These are phyloP conservation scores for Deroptyus accipitrinus DNA, from an alignment of 2,113 vertebrate genomes.

Conservation along the genomic window DNA sequence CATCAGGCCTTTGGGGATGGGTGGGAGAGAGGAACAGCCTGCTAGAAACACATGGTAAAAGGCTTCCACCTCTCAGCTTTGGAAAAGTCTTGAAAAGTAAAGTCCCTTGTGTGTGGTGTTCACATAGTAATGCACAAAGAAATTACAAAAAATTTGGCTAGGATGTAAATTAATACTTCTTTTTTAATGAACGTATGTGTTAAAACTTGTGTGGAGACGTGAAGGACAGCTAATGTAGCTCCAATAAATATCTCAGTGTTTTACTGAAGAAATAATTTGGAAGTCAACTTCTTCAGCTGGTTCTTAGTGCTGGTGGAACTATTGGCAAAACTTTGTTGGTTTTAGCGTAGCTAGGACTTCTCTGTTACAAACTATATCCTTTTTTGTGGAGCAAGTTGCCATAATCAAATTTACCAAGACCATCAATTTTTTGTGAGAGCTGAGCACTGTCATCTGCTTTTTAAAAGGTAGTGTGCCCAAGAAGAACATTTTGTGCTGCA, in stretches of 20 bases:
- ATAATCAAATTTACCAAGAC: background rate
- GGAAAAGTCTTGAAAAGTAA: conserved; percentile 15
- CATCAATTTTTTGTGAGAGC: background rate
- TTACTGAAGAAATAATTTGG: background rate
- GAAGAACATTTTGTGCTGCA: background rate
- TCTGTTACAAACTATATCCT: background rate
- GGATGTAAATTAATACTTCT: background rate
- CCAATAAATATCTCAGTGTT: background rate
- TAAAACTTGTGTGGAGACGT: background rate
- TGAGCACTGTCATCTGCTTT: background rate
- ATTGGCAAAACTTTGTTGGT: background rate
- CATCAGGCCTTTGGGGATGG: conserved; percentile 31
- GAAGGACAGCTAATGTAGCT: background rate
- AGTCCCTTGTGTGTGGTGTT: background rate
- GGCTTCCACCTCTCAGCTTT: conserved; percentile 34
- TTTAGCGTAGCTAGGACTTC: background rate
- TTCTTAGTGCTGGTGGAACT: background rate
- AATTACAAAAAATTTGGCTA: background rate
- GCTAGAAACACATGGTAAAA: conserved; percentile 17
- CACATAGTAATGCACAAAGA: background rate
- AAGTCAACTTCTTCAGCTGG: background rate
- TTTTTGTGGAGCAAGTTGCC: background rate
- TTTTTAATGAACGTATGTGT: background rate
- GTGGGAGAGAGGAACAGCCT: background rate
- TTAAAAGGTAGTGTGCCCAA: background rate